Conservation (phyloP, 2,888 invertebrate genomes). For the Boloria selene region DNA sequence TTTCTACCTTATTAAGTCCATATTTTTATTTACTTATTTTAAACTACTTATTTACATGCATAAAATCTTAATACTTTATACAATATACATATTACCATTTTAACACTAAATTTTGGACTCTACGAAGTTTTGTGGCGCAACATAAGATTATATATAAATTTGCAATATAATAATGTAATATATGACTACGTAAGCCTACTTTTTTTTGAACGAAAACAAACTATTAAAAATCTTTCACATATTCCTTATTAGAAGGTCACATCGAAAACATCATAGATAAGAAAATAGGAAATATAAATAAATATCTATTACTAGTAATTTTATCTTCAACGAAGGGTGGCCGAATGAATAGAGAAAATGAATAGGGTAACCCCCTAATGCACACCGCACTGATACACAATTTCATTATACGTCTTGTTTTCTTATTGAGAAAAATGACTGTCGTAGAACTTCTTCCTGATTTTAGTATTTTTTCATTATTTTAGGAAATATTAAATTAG, state of each 20-base stretch:
- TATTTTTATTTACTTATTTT: too few relatives aligned
- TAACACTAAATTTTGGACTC: too few relatives aligned
- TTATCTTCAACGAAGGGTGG: constrained; percentile 53
- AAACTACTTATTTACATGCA: too few relatives aligned
- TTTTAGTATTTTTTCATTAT: neutral
- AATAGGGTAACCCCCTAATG: constrained; percentile 55
- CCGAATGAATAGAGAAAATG: constrained; percentile 60
- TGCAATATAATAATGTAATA: too few relatives aligned
- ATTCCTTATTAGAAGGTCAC: constrained; percentile 7
- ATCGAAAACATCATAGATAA: constrained; percentile 24
- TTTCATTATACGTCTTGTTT: constrained; percentile 38
- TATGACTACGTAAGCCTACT: too few relatives aligned
- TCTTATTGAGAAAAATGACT: constrained; percentile 34
- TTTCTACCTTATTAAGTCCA: too few relatives aligned
- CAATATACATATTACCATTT: too few relatives aligned
- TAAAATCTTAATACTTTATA: too few relatives aligned
- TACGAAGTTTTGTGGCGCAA: too few relatives aligned
- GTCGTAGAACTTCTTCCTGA: neutral
- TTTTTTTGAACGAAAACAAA: too few relatives aligned
- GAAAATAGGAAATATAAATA: constrained; percentile 32
- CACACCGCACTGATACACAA: constrained; percentile 49
- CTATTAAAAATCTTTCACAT: too few relatives aligned
- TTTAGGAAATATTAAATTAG: neutral
- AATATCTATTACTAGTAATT: constrained; percentile 34
- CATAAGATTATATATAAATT: too few relatives aligned